Evolutionary conservation across 2,888 invertebrate species (phyloP), one percentile per base, ranked within the genome.

Genomic region (Catocala nupta): DNA sequence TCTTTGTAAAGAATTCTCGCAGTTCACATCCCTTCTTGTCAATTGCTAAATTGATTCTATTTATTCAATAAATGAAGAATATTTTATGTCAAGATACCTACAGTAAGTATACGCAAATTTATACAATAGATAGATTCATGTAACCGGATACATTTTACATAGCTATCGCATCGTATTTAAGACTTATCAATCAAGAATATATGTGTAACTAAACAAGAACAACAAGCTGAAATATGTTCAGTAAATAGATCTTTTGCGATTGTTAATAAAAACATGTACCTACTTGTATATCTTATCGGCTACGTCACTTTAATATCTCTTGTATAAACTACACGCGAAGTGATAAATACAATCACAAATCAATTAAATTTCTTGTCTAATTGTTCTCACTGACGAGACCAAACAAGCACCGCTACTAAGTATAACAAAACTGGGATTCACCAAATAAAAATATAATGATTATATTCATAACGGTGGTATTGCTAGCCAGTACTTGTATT

Each of bases 11-110:
- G 73, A 75, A 68, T 66, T 65, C 70, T 71, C 59, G 65, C 68
- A 72, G 60, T 47, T 44, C 42, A 48, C 59, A 13, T 53, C 60
- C 55, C 52, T 48, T 62, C 43, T 54, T 59, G 54, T 80, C 78
- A 83, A 84, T 80, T 84, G 82, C 65, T 75, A 82, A 84, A 82
- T 84, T 82, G 82, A 72, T 69, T 68, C 68, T 50, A 63, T 68
- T 70, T 63, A 55, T 70, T 63, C 51, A 44, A 59, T 58, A 49
- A 51, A 36, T 55, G 36, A 12, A 39, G 36, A 53, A 48, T 48
- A 48, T 25, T 48, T 25, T 13, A 47, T 7, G 6, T 9, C 8
- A 47, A 47, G 13, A 12, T 12, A 47, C 12, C 25, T 25, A 25
- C 25, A 44, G 39, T 39, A 39, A 10, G 10, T 39, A 39, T 43